Base-by-base conservation (phyloP, 37 sponge, comb jelly and placozoan genomes). In the Oopsacas minuta region DNA sequence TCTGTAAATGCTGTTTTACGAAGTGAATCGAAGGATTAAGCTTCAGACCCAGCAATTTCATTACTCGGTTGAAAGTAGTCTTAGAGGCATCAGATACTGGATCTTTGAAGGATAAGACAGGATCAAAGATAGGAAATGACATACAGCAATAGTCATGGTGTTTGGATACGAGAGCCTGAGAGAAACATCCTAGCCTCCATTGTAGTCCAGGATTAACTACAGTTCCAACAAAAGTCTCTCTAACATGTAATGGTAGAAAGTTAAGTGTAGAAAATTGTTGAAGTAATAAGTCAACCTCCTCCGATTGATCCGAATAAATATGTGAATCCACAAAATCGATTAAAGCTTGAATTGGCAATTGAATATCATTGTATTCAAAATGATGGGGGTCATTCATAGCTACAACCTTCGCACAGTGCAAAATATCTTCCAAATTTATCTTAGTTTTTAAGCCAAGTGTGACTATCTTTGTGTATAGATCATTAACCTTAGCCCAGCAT, bases 101-200 rank as follows among this genome's bases (percentile, higher is more conserved):
- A 3, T 25, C 5, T 10, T 61, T 61, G 22, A 61, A 61, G 5
- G 28, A 61, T 32, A 61, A 25, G 22, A 25, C 30, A n/a, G 75
- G 75, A 61, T 61, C 30, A 61, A 61, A 61, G 20, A 61, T 61
- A 3, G 30, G 75, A 61, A 5, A 61, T n/a, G 20, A 10, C 20
- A n/a, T 61, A n/a, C 75, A 61, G 75, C 75, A 61, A n/a, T 61
- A 61, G 22, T 61, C 75, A n/a, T 61, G 30, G 75, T 61, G 75
- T n/a, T 61, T n/a, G 75, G 22, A 61, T 3, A 61, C 32, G 5
- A 32, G 75, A 12, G 75, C 75, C 28, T 61, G 32, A n/a, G 5
- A 25, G 28, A 61, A 61, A 20, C 75, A 20, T 10, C 75, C 75
- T 12, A 61, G 28, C 7, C 75, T 61, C 20, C 30, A 20, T 25